These are phyloP conservation scores for Calliphora vicina DNA, from an alignment of 1,140 invertebrate genomes.

Conservation along the genomic window DNA sequence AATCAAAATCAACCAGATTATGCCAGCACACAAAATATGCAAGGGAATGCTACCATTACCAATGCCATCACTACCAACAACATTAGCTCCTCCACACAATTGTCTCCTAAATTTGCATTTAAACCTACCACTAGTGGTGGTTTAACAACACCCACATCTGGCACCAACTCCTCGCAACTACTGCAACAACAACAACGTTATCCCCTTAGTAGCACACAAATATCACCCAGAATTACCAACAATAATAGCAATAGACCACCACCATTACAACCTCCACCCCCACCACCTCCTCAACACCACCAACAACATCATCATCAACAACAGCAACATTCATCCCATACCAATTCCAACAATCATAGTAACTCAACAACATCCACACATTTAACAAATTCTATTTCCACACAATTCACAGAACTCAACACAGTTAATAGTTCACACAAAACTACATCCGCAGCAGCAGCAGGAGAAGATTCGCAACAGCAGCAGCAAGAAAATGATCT, in stretches of 20 bases:
- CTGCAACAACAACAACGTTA: slow-evolving; percentile 3
- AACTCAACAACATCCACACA: slow-evolving; percentile 39
- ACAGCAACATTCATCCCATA: slow-evolving; percentile 33
- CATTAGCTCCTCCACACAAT: slow-evolving; percentile 42
- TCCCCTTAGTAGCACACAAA: slow-evolving; percentile 33
- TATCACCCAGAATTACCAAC: slow-evolving; percentile 33
- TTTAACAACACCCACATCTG: slow-evolving; percentile 33
- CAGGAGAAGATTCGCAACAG: slow-evolving; percentile 10
- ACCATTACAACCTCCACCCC: slow-evolving; percentile 59
- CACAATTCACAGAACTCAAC: slow-evolving; percentile 62
- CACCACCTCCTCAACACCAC: slow-evolving; percentile 44
- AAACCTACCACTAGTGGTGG: slow-evolving; percentile 38
- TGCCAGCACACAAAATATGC: slow-evolving; percentile 54
- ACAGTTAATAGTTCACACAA: slow-evolving; percentile 49
- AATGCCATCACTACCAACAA: slow-evolving; percentile 44
- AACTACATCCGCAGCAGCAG: slow-evolving; percentile 29
- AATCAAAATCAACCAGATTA: slow-evolving; percentile 44
- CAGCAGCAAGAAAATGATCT: slow-evolving; percentile 41
- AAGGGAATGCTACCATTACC: slow-evolving; percentile 58
- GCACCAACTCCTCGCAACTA: slow-evolving; percentile 14
- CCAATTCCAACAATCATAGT: slow-evolving; percentile 40
- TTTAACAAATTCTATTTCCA: slow-evolving; percentile 60
- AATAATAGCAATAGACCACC: slow-evolving; percentile 49
- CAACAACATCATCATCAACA: slow-evolving; percentile 17
- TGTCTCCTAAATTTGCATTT: slow-evolving; percentile 58